These are phyloP conservation scores for Neosilurus mollespiculum DNA, from an alignment of 2,797 vertebrate species.

Conservation along the genomic window DNA sequence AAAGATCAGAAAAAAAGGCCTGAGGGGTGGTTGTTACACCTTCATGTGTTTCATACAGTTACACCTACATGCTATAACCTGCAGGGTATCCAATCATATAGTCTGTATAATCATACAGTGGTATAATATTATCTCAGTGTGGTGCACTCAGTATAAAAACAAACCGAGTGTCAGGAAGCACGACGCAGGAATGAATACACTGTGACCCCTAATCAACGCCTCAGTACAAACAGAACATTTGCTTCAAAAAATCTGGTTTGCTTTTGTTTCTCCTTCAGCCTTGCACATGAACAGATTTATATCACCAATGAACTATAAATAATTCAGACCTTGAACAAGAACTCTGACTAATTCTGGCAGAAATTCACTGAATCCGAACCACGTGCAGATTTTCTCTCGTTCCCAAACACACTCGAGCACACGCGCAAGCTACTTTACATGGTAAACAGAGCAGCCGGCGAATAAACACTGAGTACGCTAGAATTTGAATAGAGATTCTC, in stretches of 20 bases:
- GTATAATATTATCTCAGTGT: neutral
- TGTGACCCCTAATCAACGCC: neutral
- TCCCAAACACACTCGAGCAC: slow-evolving; percentile 1
- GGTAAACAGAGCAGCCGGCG: slow-evolving; percentile 14
- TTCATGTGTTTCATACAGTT: too few relatives aligned
- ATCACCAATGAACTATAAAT: slow-evolving; percentile 44
- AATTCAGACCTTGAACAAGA: slow-evolving; percentile 45
- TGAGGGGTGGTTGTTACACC: neutral
- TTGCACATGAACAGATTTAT: slow-evolving; percentile 33
- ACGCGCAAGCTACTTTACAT: slow-evolving; percentile 9
- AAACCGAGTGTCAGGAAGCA: neutral
- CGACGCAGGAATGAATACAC: too few relatives aligned
- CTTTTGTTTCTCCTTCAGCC: neutral
- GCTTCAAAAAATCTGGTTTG: neutral
- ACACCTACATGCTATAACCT: neutral
- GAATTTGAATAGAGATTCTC: slow-evolving; percentile 26
- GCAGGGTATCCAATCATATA: neutral
- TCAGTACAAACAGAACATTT: too few relatives aligned
- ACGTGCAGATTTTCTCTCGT: neutral
- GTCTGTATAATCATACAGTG: neutral
- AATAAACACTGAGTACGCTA: slow-evolving; percentile 19
- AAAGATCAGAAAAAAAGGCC: neutral
- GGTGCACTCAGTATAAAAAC: neutral
- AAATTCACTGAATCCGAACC: neutral
- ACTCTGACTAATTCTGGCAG: slow-evolving; percentile 32